Conservation (phyloP, 2,888 invertebrate species). For the Micropterix aruncella region DNA sequence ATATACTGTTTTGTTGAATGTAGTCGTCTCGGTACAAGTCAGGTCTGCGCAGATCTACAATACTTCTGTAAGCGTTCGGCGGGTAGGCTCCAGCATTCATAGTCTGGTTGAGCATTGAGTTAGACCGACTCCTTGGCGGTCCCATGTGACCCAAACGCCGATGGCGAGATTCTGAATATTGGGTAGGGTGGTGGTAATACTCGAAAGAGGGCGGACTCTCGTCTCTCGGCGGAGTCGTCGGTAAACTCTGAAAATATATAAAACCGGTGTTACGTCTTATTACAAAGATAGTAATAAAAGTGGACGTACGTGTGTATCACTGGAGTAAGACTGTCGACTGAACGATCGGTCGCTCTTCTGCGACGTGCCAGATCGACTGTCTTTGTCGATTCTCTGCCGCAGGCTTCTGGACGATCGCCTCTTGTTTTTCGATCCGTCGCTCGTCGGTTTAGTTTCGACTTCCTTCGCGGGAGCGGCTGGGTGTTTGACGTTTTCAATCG, state of each 20-base stretch:
- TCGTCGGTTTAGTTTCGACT: slow-evolving; percentile 13
- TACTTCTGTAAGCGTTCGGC: slow-evolving; percentile 24
- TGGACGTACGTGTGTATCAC: slow-evolving; percentile 45
- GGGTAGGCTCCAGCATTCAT: slow-evolving; percentile 4
- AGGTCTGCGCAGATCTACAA: slow-evolving; percentile 28
- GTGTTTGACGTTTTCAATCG: slow-evolving; percentile 16
- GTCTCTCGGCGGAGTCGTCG: slow-evolving; percentile 32
- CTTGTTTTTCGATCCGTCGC: slow-evolving; percentile 9
- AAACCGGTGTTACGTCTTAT: not conserved
- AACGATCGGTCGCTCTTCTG: slow-evolving; percentile 41
- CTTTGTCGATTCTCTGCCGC: slow-evolving; percentile 11
- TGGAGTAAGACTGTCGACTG: slow-evolving; percentile 50
- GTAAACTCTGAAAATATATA: slow-evolving; percentile 27
- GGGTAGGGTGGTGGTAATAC: slow-evolving; percentile 16
- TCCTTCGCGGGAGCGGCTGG: slow-evolving; percentile 6
- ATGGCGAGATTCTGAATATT: slow-evolving; percentile 5
- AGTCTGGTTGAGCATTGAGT: slow-evolving; percentile 10
- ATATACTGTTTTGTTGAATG: slow-evolving; percentile 7
- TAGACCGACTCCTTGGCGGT: slow-evolving; percentile 11
- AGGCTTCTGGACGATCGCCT: slow-evolving; percentile 14
- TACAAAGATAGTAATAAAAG: not conserved
- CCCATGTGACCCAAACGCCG: slow-evolving; percentile 10
- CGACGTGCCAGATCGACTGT: slow-evolving; percentile 19
- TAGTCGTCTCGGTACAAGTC: slow-evolving; percentile 18
- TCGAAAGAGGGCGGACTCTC: slow-evolving; percentile 26